phyloP scores from a whole-genome alignment of 2,888 invertebrate species.

The Ectobius pallidus region DNA sequence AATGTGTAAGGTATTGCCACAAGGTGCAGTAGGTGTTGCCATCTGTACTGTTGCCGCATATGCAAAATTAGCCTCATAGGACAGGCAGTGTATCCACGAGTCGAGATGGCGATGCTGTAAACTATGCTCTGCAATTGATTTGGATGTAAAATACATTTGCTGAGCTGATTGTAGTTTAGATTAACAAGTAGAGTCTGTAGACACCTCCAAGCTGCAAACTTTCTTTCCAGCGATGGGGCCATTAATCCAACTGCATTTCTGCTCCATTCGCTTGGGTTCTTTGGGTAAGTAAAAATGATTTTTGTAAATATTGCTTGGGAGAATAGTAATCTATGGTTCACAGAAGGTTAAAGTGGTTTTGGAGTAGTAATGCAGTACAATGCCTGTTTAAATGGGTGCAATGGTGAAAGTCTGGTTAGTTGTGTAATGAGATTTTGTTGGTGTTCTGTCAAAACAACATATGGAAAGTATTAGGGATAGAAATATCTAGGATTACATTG shows the following conservation, averaged over 20 bases:
- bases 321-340: not conserved
- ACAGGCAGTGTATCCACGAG: no score
- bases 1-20: no score
- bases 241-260: conserved; percentile 72
- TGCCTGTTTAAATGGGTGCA: no score
- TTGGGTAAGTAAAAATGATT: conserved; percentile 67
- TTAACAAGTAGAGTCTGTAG: conserved; percentile 32
- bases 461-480: no score
- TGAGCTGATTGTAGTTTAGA: conserved; percentile 7
- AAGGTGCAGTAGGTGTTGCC: no score
- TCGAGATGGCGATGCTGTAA: no score
- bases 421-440: no score
- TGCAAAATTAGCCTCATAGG: no score
- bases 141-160: not conserved
- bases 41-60: no score
- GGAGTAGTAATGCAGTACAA: not conserved
- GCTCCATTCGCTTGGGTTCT: conserved; percentile 73
- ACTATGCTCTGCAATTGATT: not conserved
- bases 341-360: not conserved
- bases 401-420: no score
- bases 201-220: conserved; percentile 54
- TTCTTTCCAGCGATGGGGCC: conserved; percentile 70
- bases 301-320: conserved; percentile 21
- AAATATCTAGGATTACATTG: no score
- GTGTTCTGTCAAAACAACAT: no score